Conservation (phyloP, 2,797 vertebrate species). For the Rhinoraja longicauda region DNA sequence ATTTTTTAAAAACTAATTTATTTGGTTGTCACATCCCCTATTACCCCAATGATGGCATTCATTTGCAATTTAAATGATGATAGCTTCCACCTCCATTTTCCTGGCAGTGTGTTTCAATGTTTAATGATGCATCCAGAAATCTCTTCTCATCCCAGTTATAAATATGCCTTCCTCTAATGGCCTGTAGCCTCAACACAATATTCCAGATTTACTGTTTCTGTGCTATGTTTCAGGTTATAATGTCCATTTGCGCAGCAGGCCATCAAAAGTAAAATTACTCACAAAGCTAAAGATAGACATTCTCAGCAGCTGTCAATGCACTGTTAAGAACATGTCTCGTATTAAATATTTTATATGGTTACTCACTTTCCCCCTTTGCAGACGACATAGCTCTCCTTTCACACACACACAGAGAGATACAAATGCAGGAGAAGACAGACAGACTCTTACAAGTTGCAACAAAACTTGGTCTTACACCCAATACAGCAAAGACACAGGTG, state of each 20-base stretch:
- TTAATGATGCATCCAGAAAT: neutral
- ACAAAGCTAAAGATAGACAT: neutral
- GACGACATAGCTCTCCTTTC: too few species aligned
- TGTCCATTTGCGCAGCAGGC: neutral
- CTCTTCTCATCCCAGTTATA: neutral
- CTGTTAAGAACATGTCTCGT: neutral
- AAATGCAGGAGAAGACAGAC: too few species aligned
- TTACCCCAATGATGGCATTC: neutral
- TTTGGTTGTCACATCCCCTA: too few species aligned
- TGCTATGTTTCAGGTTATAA: neutral
- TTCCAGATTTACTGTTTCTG: neutral
- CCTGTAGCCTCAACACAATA: neutral
- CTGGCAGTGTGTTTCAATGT: neutral
- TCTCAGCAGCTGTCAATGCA: neutral
- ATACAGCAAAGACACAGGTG: too few species aligned
- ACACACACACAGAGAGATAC: too few species aligned
- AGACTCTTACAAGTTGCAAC: too few species aligned
- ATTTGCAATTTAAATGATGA: neutral
- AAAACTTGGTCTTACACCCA: too few species aligned
- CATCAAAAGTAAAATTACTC: neutral
- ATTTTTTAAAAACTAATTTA: too few species aligned
- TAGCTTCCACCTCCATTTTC: too few species aligned
- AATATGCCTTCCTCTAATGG: neutral
- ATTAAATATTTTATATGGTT: neutral
- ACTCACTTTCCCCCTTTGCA: neutral